Evolutionary conservation across 1,140 invertebrate genomes (phyloP).

Genomic region (Drosophila rufa): DNA sequence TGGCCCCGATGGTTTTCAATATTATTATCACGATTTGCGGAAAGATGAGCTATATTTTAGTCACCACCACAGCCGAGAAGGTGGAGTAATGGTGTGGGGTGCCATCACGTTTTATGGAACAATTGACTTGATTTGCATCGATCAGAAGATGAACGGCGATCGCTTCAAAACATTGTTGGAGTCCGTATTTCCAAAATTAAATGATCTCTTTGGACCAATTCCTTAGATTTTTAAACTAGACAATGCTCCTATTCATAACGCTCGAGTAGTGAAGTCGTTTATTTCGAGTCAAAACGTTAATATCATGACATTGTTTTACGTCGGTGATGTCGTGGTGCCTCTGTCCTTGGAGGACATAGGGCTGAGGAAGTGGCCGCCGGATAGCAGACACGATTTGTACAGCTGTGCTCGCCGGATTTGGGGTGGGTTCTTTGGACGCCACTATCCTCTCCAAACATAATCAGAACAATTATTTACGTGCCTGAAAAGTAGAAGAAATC

Average conservation of each 20-base stretch:
- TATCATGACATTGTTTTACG: too few relatives aligned
- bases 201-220: constrained; percentile 10
- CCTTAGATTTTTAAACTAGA: constrained; percentile 13
- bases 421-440: too few relatives aligned
- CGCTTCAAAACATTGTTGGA: constrained; percentile 26
- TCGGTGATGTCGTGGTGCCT: too few relatives aligned
- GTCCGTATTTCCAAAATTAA: constrained; percentile 13
- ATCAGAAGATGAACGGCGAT: constrained; percentile 30
- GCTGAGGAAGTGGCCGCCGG: too few relatives aligned
- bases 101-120: constrained; percentile 37
- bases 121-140: constrained; percentile 32
- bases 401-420: too few relatives aligned
- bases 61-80: constrained; percentile 6
- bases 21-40: neutral
- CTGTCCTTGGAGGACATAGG: too few relatives aligned
- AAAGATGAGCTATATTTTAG: constrained; percentile 8
- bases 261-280: constrained; percentile 16
- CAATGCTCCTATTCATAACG: constrained; percentile 24
- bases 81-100: constrained; percentile 31
- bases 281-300: constrained; percentile 3
- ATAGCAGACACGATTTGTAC: too few relatives aligned
- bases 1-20: neutral
- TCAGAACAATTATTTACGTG: too few relatives aligned
- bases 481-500: too few relatives aligned
- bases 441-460: too few relatives aligned